Base-by-base conservation (phyloP, 2,888 invertebrate genomes). In the Esperia sulphurella region DNA sequence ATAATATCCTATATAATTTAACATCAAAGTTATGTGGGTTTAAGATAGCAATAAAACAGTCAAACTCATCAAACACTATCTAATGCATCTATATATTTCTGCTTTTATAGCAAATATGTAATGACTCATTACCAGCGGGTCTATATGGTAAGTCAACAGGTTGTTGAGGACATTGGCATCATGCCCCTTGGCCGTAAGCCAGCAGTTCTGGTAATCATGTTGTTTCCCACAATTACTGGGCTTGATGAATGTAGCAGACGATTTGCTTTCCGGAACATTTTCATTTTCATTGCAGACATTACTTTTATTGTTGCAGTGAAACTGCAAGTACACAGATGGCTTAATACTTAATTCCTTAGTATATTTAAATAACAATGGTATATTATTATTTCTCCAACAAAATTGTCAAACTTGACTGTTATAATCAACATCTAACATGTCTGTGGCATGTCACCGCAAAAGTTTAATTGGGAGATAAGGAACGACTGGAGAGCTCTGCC, bases 161-260 rank as follows among this genome's bases (percentile, higher is more conserved):
- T 84, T 59, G 53, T 14, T 48, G 53, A 61, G 61, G 60, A 65
- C 61, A 71, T 76, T 84, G 84, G 84, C 82, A 71, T 58, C 51
- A 67, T 69, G 78, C 79, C 83, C 61, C 57, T 71, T 87, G 87
- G 86, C 75, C 63, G 53, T 51, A 50, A 57, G 82, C 87, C 87
- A 86, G 69, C 52, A 55, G 69, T 52, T 56, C 51, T 59, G 52
- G 61, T 78, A 79, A 79, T 75, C 72, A 74, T 66, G 44, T 61
- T 65, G 65, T 61, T 68, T 64, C 65, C 69, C 63, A 57, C 68
- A 73, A 71, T 75, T 73, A 72, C 64, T 61, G 57, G 53, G 62
- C 63, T 60, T 65, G 65, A 69, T 65, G 68, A 66, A 67, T 63
- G 57, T 61, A 62, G 66, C 64, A 61, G 62, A 35, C 14, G 14